phyloP scores from a whole-genome alignment of 1,140 invertebrate species.

The Nasonia vitripennis region DNA sequence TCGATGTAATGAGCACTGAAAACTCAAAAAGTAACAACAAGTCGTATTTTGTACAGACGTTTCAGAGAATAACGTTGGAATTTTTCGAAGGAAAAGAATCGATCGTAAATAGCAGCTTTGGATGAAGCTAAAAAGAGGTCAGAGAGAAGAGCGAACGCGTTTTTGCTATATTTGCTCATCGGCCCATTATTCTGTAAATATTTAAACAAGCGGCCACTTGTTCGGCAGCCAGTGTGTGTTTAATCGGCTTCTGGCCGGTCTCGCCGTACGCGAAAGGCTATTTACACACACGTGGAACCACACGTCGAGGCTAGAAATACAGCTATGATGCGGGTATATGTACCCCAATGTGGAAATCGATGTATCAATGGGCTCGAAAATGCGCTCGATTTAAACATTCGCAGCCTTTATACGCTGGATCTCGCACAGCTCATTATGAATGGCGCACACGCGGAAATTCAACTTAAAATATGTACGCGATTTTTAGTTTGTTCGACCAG shows the following conservation, averaged over 20 bases:
- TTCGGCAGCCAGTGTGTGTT: background rate
- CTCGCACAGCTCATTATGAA: background rate
- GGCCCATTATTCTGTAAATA: slow-evolving; percentile 40
- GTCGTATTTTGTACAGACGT: no score
- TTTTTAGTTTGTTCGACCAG: background rate
- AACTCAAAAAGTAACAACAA: no score
- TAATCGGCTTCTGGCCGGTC: background rate
- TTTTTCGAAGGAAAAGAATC: no score
- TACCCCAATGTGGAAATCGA: background rate
- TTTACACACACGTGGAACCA: background rate
- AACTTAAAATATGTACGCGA: background rate
- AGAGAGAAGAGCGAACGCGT: no score
- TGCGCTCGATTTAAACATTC: background rate
- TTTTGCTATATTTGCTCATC: background rate
- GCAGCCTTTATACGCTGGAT: background rate
- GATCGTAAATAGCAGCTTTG: no score
- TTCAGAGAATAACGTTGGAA: no score
- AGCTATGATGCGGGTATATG: background rate
- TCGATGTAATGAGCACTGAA: no score
- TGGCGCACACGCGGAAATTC: background rate
- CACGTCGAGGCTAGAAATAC: background rate
- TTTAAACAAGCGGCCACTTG: slow-evolving; percentile 31
- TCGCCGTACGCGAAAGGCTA: background rate
- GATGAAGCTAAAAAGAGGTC: no score
- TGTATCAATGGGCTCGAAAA: background rate